Evolutionary conservation across 2,888 invertebrate genomes (phyloP), one percentile per base, ranked within the genome.

Genomic region (Tenthredo amoena): DNA sequence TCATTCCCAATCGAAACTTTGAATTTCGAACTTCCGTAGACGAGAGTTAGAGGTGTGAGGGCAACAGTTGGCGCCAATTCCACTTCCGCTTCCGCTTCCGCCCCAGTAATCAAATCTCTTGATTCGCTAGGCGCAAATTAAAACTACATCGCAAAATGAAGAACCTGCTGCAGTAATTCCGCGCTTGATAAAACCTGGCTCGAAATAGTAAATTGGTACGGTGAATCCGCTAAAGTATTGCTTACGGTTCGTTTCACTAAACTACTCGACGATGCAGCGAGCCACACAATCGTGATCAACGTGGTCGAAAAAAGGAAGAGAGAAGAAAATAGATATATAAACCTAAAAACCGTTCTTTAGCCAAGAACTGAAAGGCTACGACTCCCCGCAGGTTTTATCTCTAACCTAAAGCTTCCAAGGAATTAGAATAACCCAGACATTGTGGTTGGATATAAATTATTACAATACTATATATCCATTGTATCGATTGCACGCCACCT

Each of bases 21-120:
- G 83, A 34, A 83, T 68, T 43, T 34, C 31, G 50, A 83, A 83
- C 47, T 65, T 71, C 81, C 62, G 65, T 50, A 43, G 21, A 37
- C 58, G 65, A 37, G 18, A 37, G 62, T 37, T 40, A 40, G 47
- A 85, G 85, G 85, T 82, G 86, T 82, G 87, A 87, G 86, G 87
- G 87, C 89, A 91, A 90, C 91, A 90, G 91, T 90, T 90, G 89
- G 90, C 87, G 88, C 88, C 89, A 87, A 89, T 47, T 83, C 83
- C 83, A 81, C 81, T 83, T 83, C 83, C 83, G 47, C 31, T 90
- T 91, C 89, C 89, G 87, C 88, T 91, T 92, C 89, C 91, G 89
- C 88, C 87, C 89, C 88, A 90, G 88, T 92, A 91, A 92, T 91
- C 91, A 91, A 90, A 91, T 92, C 90, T 89, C 89, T 90, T 89